Evolutionary conservation across 2,113 vertebrate genomes (phyloP), one percentile per base, ranked within the genome.

Genomic region (Myotis davidii): DNA sequence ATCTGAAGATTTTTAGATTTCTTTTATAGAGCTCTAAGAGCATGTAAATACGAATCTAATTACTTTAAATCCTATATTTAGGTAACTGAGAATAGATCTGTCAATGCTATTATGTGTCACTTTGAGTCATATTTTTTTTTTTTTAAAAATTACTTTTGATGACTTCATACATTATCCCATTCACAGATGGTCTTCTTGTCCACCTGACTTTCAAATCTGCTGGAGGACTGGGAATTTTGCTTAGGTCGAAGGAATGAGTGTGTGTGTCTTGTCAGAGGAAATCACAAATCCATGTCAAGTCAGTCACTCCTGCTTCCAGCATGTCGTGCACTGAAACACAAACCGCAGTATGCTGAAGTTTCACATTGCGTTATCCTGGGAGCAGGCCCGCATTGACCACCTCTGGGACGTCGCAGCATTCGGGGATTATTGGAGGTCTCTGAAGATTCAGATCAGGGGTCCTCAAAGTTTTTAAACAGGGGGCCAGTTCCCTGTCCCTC

Each of bases 251-350:
- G 93, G 94, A 97, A 83, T 11, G n/a, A 56, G 61, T 5, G 2
- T 3, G 0, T 89, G 94, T 78, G 59, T 81, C 96, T 95, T 90
- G 94, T 97, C 95, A 97, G 72, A 72, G 54, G 54, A 89, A 97
- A 94, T 94, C 96, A 95, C 45, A 85, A 87, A 70, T 72, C 72
- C 93, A 4, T 92, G 91, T 77, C 88, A 96, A 96, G 27, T 67
- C 70, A 96, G 23, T 67, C 70, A 0, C 59, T 95, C 79, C 86
- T 88, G 73, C 88, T 91, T 89, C 69, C 18, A 45, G 73, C 39
- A 6, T 85, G 82, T 95, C 6, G 0, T 45, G 70, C 77, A 9
- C 18, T 16, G 85, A 69, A 74, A 85, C 54, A 32, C 21, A 76
- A 83, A 14, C 76, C 18, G 5, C 20, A 27, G 34, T 23, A 2